phyloP scores from a whole-genome alignment of 2,888 invertebrate species.

The Cenopis cana region DNA sequence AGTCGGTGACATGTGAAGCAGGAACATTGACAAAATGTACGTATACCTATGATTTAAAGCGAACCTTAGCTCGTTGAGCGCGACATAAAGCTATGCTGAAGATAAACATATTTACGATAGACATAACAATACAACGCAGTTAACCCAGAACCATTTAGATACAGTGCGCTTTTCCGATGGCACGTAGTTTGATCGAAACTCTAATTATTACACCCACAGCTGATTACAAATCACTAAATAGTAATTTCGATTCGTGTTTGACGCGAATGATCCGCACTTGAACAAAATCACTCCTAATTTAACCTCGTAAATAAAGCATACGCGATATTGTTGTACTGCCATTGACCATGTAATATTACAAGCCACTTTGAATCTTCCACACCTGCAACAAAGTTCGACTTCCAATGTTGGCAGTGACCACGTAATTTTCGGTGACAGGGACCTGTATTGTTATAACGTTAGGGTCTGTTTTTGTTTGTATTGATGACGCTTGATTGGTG shows the following conservation, averaged over 20 bases:
- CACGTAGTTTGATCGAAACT: slow-evolving; percentile 8
- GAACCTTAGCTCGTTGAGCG: too few relatives aligned
- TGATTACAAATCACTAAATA: slow-evolving; percentile 28
- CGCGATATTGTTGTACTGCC: slow-evolving; percentile 15
- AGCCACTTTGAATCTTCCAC: background rate
- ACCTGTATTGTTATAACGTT: slow-evolving; percentile 14
- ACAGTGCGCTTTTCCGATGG: background rate
- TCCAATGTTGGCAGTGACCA: background rate
- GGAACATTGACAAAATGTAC: too few relatives aligned
- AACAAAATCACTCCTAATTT: slow-evolving; percentile 31
- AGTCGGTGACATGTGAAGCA: too few relatives aligned
- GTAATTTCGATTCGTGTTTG: slow-evolving; percentile 26
- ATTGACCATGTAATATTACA: slow-evolving; percentile 1
- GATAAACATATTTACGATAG: too few relatives aligned
- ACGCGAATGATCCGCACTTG: slow-evolving; percentile 35
- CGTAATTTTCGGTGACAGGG: slow-evolving; percentile 3
- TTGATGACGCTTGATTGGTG: background rate
- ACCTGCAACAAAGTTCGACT: slow-evolving; percentile 5
- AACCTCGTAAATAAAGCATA: slow-evolving; percentile 32
- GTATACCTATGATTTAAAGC: too few relatives aligned
- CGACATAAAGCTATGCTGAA: too few relatives aligned
- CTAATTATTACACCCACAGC: slow-evolving; percentile 19
- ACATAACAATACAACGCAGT: too few relatives aligned
- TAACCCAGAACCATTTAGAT: too few relatives aligned
- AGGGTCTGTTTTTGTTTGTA: slow-evolving; percentile 30